A percentile compares a stretch with the other conserved stretches of the same genome.
Evolutionary conservation across 2,888 invertebrate species (phyloP).

Genomic region (Cephus pygmeus): DNA sequence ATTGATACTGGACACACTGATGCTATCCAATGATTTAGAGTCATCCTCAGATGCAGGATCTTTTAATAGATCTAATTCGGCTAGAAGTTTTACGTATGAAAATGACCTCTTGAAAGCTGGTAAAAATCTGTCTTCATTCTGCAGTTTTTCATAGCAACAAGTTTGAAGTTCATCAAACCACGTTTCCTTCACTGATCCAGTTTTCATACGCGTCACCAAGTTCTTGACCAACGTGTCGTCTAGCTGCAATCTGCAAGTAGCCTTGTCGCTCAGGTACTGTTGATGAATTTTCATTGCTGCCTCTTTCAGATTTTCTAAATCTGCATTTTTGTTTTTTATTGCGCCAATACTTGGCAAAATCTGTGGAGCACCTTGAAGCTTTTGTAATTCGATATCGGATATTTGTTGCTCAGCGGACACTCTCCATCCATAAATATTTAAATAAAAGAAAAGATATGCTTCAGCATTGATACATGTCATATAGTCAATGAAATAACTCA

Average conservation of each 20-base stretch:
- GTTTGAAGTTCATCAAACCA: constrained; percentile 90
- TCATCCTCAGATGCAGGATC: constrained; percentile 72
- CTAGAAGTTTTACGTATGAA: constrained; percentile 77
- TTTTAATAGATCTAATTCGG: constrained; percentile 77
- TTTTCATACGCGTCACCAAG: constrained; percentile 73
- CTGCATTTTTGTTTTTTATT: constrained; percentile 49
- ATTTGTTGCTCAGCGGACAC: constrained; percentile 79
- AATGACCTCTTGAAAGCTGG: constrained; percentile 76
- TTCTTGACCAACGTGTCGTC: constrained; percentile 73
- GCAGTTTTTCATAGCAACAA: constrained; percentile 73
- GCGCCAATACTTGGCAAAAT: constrained; percentile 25
- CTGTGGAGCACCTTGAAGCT: constrained; percentile 58
- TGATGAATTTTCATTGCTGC: constrained; percentile 81
- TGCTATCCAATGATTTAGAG: constrained; percentile 69
- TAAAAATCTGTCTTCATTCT: constrained; percentile 72
- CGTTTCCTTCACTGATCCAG: constrained; percentile 73
- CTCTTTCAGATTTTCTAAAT: constrained; percentile 69
- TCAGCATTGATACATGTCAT: constrained; percentile 78
- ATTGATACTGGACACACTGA: constrained; percentile 67
- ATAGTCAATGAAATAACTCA: constrained; percentile 83
- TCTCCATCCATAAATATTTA: constrained; percentile 77
- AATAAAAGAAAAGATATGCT: constrained; percentile 80
- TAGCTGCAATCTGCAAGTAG: constrained; percentile 72
- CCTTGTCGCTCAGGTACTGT: constrained; percentile 81
- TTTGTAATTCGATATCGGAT: constrained; percentile 69